Conservation (phyloP, 2,888 invertebrate genomes). For the Pyrocoelia pectoralis region DNA sequence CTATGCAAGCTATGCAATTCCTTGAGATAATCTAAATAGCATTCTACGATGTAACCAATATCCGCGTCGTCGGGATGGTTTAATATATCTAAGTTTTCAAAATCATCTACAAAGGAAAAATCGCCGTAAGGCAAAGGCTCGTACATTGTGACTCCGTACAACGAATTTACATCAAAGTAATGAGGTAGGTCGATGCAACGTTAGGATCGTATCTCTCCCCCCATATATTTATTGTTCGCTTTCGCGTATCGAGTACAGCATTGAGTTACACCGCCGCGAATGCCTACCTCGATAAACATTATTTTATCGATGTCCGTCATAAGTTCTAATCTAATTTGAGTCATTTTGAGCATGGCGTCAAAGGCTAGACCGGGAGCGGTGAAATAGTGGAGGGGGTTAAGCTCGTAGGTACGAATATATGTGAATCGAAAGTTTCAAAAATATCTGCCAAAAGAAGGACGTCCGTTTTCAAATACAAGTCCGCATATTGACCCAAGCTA, state of each 20-base stretch:
- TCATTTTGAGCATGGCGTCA: neutral
- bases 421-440: too few species aligned
- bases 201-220: slow-evolving; percentile 37
- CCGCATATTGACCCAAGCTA: too few species aligned
- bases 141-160: slow-evolving; percentile 43
- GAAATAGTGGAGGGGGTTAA: neutral
- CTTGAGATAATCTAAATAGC: neutral
- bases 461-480: too few species aligned
- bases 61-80: neutral
- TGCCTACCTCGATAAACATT: neutral
- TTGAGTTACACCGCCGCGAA: slow-evolving; percentile 30
- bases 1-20: slow-evolving; percentile 36
- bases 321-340: slow-evolving; percentile 42
- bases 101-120: neutral
- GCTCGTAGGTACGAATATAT: too few species aligned
- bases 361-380: neutral
- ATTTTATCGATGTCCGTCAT: slow-evolving; percentile 49
- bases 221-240: slow-evolving; percentile 43
- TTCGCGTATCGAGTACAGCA: slow-evolving; percentile 44
- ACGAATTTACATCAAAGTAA: slow-evolving; percentile 48
- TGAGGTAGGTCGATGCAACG: slow-evolving; percentile 38
- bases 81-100: neutral
- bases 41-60: neutral
- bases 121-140: slow-evolving; percentile 37
- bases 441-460: too few species aligned